Base-by-base conservation (phyloP, 2,113 vertebrate species). In the Shinisaurus crocodilurus region DNA sequence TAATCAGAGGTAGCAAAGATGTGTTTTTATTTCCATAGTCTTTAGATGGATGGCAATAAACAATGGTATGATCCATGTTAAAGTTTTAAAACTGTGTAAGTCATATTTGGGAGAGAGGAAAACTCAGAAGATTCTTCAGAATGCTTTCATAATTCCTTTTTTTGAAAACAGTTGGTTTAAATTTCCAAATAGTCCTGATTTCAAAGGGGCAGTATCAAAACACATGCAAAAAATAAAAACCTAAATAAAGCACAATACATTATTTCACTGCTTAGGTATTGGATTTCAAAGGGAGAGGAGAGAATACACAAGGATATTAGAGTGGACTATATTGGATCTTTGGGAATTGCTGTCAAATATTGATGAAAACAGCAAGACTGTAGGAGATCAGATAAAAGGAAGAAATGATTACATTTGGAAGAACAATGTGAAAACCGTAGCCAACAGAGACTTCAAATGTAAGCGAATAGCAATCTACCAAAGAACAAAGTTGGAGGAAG, bases 281-380 rank as follows among this genome's bases (percentile, higher is more conserved):
- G 94, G 93, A 98, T 98, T 98, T 98, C 97, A 98, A 98, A 98
- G 97, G 87, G 85, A 96, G 92, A 96, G 93, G 89, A 97, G 92
- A 96, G 95, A 89, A 96, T 93, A 94, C 96, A 95, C 90, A 91
- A 97, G 96, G 96, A 97, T 97, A 97, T 97, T 97, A 97, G 95
- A 96, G 94, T 90, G 91, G 95, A 97, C 95, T 96, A 96, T 96
- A 97, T 96, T 96, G 97, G 95, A 96, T 97, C 97, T 97, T 95
- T 96, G 98, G 97, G 97, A 98, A 97, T 97, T 97, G 96, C 97
- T 98, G 97, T 98, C 97, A 98, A 95, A 96, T 96, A 97, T 96
- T 97, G 97, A 97, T 97, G 96, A 97, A 97, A 98, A 98, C 96
- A 96, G 95, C 97, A 95, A 96, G 96, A 95, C 97, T 96, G 95